Percentiles rank a stretch among this genome's conserved stretches.
Conservation (phyloP, 2,797 vertebrate species). For the Microtus agrestis region DNA sequence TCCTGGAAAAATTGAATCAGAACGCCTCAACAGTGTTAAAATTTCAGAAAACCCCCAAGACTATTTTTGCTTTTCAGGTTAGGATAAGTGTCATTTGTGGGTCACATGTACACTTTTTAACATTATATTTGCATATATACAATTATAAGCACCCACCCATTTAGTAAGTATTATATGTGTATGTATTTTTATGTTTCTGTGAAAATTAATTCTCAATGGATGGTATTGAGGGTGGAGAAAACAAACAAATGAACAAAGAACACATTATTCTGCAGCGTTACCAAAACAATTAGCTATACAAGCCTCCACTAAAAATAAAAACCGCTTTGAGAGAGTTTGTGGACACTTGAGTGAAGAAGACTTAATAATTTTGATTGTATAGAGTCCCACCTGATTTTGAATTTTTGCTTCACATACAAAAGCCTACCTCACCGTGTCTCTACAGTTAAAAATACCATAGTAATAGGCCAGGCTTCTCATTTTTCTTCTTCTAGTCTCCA, state of each 20-base stretch:
- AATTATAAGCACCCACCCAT: neutral
- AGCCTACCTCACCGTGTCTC: slow-evolving; percentile 56
- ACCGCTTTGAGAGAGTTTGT: neutral
- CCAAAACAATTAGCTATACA: slow-evolving; percentile 38
- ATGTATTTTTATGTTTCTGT: slow-evolving; percentile 11
- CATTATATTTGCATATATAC: slow-evolving; percentile 1
- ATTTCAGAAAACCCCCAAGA: slow-evolving; percentile 80
- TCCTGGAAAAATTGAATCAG: slow-evolving; percentile 85
- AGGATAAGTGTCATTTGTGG: slow-evolving; percentile 34
- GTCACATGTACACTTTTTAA: slow-evolving; percentile 36
- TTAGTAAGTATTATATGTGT: neutral
- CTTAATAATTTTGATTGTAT: slow-evolving; percentile 50
- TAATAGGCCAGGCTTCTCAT: slow-evolving; percentile 78
- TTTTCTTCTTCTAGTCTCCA: slow-evolving; percentile 78
- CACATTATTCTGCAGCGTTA: neutral
- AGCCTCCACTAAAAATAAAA: slow-evolving; percentile 20
- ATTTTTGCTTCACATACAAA: slow-evolving; percentile 69
- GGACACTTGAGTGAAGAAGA: slow-evolving; percentile 14
- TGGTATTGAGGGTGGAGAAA: slow-evolving; percentile 15
- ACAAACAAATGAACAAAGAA: neutral
- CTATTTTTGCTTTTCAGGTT: slow-evolving; percentile 61
- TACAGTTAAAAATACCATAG: slow-evolving; percentile 81
- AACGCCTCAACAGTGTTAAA: slow-evolving; percentile 82
- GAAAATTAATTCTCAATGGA: slow-evolving; percentile 28
- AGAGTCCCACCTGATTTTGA: slow-evolving; percentile 67